Evolutionary conservation across 2,888 invertebrate species (phyloP).

Genomic region (Chloromyia formosa): DNA sequence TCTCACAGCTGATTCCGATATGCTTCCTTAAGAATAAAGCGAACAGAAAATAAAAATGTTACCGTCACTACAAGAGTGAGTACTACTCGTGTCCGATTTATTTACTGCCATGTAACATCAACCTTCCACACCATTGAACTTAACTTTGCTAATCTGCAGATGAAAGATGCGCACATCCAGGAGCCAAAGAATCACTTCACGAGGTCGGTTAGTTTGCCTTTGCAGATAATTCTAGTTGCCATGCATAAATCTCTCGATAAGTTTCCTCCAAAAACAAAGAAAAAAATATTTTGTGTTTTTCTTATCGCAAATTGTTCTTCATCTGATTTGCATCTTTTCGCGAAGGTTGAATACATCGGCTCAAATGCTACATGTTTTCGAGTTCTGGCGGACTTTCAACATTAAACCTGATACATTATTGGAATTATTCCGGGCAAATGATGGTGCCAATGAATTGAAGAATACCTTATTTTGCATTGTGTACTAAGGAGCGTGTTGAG

Average conservation of each 20-base stretch:
- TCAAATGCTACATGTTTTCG: background rate
- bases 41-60: too few relatives aligned
- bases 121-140: constrained; percentile 14
- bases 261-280: background rate
- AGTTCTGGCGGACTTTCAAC: constrained; percentile 12
- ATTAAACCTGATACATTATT: background rate
- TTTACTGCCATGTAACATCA: constrained; percentile 30
- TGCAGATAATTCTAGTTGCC: too few relatives aligned
- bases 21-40: too few relatives aligned
- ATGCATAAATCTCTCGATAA: constrained; percentile 27
- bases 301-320: constrained; percentile 37
- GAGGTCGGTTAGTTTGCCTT: background rate
- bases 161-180: background rate
- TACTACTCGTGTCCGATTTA: constrained; percentile 26
- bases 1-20: too few relatives aligned
- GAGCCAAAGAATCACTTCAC: constrained; percentile 25
- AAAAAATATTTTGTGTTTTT: background rate
- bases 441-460: constrained; percentile 28
- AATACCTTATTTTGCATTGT: background rate
- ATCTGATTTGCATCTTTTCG: constrained; percentile 34
- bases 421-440: background rate
- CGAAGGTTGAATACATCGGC: background rate
- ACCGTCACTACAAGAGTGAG: too few relatives aligned
- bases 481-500: constrained; percentile 46
- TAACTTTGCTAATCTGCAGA: background rate